These are phyloP conservation scores for Eurystomus gularis DNA, from an alignment of 2,113 vertebrate genomes.

Conservation along the genomic window DNA sequence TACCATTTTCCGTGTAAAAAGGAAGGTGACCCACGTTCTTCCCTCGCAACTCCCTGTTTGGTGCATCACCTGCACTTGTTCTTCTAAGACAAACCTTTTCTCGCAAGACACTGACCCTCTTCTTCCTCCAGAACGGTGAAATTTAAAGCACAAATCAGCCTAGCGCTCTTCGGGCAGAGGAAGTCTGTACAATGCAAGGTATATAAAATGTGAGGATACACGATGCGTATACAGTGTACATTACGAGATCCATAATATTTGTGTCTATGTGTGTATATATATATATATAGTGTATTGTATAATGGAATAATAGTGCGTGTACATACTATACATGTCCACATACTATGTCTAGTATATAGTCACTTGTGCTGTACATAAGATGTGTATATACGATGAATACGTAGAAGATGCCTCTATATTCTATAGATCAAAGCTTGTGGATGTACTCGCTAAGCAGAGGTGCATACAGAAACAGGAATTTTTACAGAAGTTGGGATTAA, in stretches of 20 bases:
- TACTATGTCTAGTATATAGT: background rate
- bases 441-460: background rate
- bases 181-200: background rate
- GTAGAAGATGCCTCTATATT: conserved; percentile 47
- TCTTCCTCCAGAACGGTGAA: conserved; percentile 33
- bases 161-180: background rate
- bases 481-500: background rate
- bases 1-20: background rate
- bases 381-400: conserved; percentile 46
- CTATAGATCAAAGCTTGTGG: background rate
- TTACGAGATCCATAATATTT: background rate
- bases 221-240: conserved; percentile 27
- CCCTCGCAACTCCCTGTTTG: background rate
- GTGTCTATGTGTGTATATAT: conserved; percentile 1
- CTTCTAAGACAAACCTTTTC: background rate
- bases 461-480: background rate
- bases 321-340: conserved; percentile 15
- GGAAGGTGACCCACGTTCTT: background rate
- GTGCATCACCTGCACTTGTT: background rate
- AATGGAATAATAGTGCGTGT: conserved; percentile 48
- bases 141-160: conserved; percentile 28
- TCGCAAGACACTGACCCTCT: background rate
- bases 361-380: conserved; percentile 43
- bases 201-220: background rate
- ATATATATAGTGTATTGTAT: conserved; percentile 42